phyloP scores from a whole-genome alignment of 2,113 vertebrate species.

The Eretmochelys imbricata region DNA sequence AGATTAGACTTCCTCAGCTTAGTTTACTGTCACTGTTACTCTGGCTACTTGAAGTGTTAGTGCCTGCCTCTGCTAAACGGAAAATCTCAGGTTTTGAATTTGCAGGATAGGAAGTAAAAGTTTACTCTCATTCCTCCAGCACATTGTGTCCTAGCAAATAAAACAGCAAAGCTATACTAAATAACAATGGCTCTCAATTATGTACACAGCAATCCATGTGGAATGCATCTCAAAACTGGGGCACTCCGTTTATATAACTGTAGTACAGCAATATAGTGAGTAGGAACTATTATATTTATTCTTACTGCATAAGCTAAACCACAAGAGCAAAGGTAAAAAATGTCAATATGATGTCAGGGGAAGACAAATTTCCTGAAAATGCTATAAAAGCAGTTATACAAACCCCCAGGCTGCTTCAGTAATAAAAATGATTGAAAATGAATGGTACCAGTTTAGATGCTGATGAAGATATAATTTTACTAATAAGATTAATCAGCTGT shows the following conservation, averaged over 20 bases:
- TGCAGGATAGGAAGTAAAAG: constrained; percentile 1
- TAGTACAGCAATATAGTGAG: neutral
- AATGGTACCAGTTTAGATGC: neutral
- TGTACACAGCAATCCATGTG: neutral
- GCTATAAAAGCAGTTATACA: neutral
- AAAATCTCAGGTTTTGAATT: neutral
- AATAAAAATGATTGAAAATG: neutral
- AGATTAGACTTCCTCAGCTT: neutral
- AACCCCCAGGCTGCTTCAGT: neutral
- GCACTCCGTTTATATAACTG: neutral
- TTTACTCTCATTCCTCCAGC: neutral
- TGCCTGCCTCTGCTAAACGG: neutral
- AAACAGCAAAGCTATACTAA: neutral
- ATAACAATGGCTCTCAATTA: neutral
- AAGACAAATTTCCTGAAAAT: neutral
- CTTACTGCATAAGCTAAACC: neutral
- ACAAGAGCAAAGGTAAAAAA: neutral
- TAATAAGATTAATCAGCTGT: neutral
- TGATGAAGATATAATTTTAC: neutral
- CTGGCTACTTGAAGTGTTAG: neutral
- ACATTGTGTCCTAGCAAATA: neutral
- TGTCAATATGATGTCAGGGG: neutral
- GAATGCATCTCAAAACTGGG: neutral
- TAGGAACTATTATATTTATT: neutral
- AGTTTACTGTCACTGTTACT: neutral